Percentiles rank a stretch among this genome's conserved stretches.
Evolutionary conservation across 1,140 invertebrate species (phyloP).

Genomic region (Holcopasites calliopsidis): DNA sequence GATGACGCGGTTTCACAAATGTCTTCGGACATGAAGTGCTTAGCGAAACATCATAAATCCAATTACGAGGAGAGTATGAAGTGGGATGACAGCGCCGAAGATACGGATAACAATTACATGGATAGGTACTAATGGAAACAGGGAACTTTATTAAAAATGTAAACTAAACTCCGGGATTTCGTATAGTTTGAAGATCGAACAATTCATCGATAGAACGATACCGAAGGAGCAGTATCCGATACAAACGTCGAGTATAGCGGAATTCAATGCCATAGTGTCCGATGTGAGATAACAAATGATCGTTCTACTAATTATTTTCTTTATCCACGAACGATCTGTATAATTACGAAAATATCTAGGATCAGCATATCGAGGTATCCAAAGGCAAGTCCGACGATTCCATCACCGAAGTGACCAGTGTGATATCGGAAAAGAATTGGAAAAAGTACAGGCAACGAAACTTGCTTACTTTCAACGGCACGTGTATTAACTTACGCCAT

Average conservation of each 20-base stretch:
- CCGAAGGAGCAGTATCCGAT: background rate
- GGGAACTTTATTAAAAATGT: too few species aligned
- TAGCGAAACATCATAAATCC: background rate
- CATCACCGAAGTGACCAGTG: conserved; percentile 55
- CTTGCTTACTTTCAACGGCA: conserved; percentile 24
- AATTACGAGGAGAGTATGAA: background rate
- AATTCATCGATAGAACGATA: too few species aligned
- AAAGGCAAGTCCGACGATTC: conserved; percentile 54
- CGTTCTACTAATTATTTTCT: background rate
- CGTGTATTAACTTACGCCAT: conserved; percentile 12
- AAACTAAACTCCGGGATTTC: too few species aligned
- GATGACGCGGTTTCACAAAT: background rate
- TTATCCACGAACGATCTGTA: background rate
- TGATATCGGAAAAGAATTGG: conserved; percentile 63
- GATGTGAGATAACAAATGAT: conserved; percentile 44
- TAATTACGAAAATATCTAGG: conserved; percentile 18
- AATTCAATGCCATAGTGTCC: conserved; percentile 61
- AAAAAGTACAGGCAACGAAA: conserved; percentile 56
- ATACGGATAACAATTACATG: too few species aligned
- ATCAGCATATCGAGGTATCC: too few species aligned
- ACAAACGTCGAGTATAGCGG: conserved; percentile 43
- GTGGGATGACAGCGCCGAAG: too few species aligned
- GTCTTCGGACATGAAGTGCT: fast-evolving
- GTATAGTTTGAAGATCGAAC: too few species aligned
- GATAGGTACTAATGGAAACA: too few species aligned